Conservation (phyloP, 2,113 vertebrate species). For the Phycodurus eques region DNA sequence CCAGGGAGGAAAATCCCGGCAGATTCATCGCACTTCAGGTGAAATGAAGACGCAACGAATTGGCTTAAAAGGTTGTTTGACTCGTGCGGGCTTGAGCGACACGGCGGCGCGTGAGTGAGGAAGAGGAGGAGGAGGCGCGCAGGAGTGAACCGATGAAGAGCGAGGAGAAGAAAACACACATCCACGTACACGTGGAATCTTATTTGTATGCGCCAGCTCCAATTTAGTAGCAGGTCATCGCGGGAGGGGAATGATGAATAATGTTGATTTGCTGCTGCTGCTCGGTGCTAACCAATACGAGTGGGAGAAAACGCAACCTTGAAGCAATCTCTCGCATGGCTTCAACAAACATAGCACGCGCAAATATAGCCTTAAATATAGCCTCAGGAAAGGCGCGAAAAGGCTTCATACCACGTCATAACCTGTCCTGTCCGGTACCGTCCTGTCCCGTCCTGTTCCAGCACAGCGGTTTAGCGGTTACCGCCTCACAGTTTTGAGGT, state of each 20-base stretch:
- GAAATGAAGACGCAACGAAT: slow-evolving; percentile 55
- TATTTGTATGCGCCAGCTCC: background rate
- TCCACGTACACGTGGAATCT: background rate
- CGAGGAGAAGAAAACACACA: slow-evolving; percentile 7
- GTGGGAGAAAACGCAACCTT: slow-evolving; percentile 1
- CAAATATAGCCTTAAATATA: background rate
- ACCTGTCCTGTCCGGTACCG: background rate
- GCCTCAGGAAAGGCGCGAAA: background rate
- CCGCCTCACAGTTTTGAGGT: too few relatives aligned
- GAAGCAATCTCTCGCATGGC: background rate
- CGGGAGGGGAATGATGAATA: slow-evolving; percentile 16
- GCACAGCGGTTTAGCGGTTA: too few relatives aligned
- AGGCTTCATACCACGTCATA: background rate
- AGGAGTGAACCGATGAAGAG: slow-evolving; percentile 21
- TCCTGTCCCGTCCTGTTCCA: too few relatives aligned
- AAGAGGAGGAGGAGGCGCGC: slow-evolving; percentile 42
- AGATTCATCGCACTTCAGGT: slow-evolving; percentile 27
- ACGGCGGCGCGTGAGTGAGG: slow-evolving; percentile 32
- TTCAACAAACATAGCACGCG: background rate
- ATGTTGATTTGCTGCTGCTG: slow-evolving; percentile 20
- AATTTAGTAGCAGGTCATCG: slow-evolving; percentile 20
- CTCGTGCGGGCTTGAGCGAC: slow-evolving; percentile 8
- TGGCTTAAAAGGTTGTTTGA: slow-evolving; percentile 74
- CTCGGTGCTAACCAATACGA: background rate
- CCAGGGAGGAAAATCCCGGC: slow-evolving; percentile 8